Evolutionary conservation across 64 coral and sea anemone species (phyloP).

Genomic region (Acropora yongei): DNA sequence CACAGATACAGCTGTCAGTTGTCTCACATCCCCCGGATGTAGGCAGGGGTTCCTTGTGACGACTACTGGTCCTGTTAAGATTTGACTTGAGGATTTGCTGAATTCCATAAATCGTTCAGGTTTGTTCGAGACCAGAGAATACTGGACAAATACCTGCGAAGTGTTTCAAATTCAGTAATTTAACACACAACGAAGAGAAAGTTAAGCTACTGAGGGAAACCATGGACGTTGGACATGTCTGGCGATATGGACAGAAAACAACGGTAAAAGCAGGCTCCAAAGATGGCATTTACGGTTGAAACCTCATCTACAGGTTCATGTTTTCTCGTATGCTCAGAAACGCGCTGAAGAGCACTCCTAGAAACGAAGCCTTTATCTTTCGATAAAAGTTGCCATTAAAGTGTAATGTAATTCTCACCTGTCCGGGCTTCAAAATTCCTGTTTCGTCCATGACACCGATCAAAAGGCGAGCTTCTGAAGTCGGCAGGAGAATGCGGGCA

Average conservation of each 20-base stretch:
- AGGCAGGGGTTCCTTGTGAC: conserved; percentile 87
- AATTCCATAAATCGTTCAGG: conserved; percentile 57
- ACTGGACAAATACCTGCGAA: conserved; percentile 86
- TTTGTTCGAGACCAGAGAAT: conserved; percentile 55
- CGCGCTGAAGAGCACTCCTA: too few species aligned
- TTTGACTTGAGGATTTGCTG: not conserved
- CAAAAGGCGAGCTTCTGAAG: conserved; percentile 85
- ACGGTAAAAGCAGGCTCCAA: too few species aligned
- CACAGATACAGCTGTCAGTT: conserved; percentile 63
- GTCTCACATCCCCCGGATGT: conserved; percentile 84
- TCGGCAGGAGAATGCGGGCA: conserved; percentile 86
- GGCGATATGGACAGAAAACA: too few species aligned
- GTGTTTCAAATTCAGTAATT: not conserved
- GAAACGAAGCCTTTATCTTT: too few species aligned
- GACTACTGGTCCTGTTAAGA: conserved; percentile 58
- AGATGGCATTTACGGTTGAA: too few species aligned
- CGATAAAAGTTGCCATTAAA: not conserved
- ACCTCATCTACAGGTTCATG: too few species aligned
- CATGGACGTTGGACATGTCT: too few species aligned
- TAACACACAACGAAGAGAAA: not conserved
- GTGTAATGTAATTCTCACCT: conserved; percentile 35
- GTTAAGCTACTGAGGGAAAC: not conserved
- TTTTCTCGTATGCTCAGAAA: too few species aligned
- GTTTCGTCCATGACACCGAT: conserved; percentile 99
- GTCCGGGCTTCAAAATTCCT: conserved; percentile 71